A percentile compares a stretch with the other conserved stretches of the same genome.
These are phyloP conservation scores for Stictocephala bisonia DNA, from an alignment of 2,888 invertebrate genomes.

Conservation along the genomic window DNA sequence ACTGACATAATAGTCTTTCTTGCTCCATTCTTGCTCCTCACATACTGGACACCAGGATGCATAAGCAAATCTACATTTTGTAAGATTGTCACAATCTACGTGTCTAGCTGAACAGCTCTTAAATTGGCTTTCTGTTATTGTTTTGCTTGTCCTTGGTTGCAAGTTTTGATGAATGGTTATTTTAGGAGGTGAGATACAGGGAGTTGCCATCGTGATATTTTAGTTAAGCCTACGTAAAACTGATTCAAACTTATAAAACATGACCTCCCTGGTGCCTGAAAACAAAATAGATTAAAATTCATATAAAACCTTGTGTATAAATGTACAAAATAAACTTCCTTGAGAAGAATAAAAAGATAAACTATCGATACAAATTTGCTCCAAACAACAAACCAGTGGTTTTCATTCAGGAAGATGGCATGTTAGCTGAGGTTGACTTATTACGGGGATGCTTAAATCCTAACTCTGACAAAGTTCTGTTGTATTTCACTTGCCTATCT, in stretches of 20 bases:
- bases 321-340: too few species aligned
- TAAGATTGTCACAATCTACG: background rate
- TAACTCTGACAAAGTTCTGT: background rate
- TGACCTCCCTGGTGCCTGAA: too few species aligned
- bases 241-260: too few species aligned
- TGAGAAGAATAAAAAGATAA: too few species aligned
- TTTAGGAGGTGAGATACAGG: constrained; percentile 23
- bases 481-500: constrained; percentile 27
- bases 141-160: background rate
- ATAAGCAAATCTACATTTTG: constrained; percentile 48
- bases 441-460: constrained; percentile 35
- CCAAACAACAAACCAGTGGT: too few species aligned
- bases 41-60: constrained; percentile 53
- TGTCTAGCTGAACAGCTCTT: constrained; percentile 5
- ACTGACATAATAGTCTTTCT: constrained; percentile 25
- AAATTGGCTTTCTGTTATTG: background rate
- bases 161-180: background rate
- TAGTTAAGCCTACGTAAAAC: too few species aligned
- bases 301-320: too few species aligned
- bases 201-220: too few species aligned
- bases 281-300: too few species aligned
- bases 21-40: constrained; percentile 43
- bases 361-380: too few species aligned
- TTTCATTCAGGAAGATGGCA: background rate
- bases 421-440: constrained; percentile 8